phyloP scores from a whole-genome alignment of 2,113 vertebrate species.

The Otocyon megalotis region DNA sequence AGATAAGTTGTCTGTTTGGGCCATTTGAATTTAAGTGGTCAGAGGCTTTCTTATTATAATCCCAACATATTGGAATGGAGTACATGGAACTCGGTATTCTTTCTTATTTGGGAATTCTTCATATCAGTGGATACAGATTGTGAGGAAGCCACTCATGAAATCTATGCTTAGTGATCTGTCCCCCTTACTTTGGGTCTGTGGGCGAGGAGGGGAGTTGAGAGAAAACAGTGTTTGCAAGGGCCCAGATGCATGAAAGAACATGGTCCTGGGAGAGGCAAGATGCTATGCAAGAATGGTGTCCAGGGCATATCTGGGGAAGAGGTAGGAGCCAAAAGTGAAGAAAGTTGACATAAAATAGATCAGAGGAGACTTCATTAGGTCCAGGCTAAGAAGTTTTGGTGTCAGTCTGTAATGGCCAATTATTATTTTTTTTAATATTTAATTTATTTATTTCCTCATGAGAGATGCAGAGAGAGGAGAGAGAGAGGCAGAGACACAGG shows the following conservation, averaged over 20 bases:
- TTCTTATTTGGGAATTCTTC: not conserved
- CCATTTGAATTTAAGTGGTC: not conserved
- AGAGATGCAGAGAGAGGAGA: too few relatives aligned
- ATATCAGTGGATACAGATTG: not conserved
- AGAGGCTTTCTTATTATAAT: not conserved
- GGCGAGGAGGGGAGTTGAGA: not conserved
- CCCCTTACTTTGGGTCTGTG: not conserved
- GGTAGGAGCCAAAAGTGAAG: not conserved
- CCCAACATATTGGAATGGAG: not conserved
- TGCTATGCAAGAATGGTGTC: not conserved
- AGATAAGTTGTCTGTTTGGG: not conserved
- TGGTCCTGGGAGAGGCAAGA: not conserved
- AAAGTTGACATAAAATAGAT: not conserved
- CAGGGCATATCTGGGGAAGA: not conserved
- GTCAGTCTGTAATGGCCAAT: not conserved
- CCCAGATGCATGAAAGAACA: not conserved
- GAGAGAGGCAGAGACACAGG: too few relatives aligned
- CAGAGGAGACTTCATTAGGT: not conserved
- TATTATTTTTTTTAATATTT: not conserved
- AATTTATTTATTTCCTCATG: too few relatives aligned
- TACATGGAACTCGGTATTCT: not conserved
- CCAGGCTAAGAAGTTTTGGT: not conserved
- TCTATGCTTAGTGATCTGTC: not conserved
- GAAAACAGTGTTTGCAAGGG: not conserved
- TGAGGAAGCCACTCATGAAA: not conserved